phyloP scores from a whole-genome alignment of 2,113 vertebrate species.

The Phalacrocorax carbo region DNA sequence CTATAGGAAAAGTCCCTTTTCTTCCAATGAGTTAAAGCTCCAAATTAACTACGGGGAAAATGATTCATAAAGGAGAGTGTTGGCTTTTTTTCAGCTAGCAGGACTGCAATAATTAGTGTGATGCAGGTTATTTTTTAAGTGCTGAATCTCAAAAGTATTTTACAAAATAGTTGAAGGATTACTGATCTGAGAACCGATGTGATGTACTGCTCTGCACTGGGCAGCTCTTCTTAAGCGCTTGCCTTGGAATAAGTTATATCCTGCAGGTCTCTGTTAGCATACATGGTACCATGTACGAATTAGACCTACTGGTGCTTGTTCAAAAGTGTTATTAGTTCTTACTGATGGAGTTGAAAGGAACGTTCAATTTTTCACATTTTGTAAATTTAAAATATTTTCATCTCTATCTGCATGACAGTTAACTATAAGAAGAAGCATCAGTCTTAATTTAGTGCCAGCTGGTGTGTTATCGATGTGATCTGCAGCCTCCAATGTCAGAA shows the following conservation, averaged over 20 bases:
- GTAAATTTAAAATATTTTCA: neutral
- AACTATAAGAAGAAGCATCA: slow-evolving; percentile 3
- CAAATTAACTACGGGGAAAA: neutral
- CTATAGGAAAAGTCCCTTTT: neutral
- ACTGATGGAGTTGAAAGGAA: neutral
- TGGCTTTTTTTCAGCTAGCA: neutral
- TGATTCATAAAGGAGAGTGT: neutral
- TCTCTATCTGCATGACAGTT: neutral
- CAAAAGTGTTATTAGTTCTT: neutral
- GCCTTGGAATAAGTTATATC: neutral
- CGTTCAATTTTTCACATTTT: neutral
- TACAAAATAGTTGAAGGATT: neutral
- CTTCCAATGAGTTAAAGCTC: neutral
- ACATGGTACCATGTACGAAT: neutral
- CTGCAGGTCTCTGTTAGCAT: neutral
- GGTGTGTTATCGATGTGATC: neutral
- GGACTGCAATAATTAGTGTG: neutral
- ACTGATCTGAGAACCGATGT: neutral
- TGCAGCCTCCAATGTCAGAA: neutral
- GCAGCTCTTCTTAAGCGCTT: neutral
- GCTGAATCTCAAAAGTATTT: neutral
- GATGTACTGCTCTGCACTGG: neutral
- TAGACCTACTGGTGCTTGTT: neutral
- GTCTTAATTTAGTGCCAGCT: slow-evolving; percentile 22
- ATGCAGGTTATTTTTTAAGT: neutral